Base-by-base conservation (phyloP, 2,113 vertebrate species). In the Monopterus albus region DNA sequence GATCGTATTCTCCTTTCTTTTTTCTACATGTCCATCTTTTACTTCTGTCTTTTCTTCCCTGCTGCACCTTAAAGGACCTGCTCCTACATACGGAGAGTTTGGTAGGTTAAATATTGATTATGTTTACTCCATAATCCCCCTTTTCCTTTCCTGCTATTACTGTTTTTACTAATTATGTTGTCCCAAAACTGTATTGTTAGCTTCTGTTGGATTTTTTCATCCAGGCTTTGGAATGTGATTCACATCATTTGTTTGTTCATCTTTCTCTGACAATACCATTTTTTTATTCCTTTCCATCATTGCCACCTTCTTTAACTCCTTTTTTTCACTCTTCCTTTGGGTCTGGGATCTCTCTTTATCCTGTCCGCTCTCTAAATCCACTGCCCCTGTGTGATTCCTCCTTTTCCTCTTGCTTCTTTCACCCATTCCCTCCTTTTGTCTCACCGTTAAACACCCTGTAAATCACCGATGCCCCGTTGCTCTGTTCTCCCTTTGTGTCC, bases 51-150 rank as follows among this genome's bases (percentile, higher is more conserved):
- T 69, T 18, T 85, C 38, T 28, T 75, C 57, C 71, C 65, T 86
- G 91, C 91, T 89, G 81, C 79, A 49, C 63, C 80, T 78, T 82
- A 60, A 93, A 91, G 94, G 94, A 93, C 94, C 95, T 78, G 91
- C 95, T 91, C 95, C 93, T 70, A 94, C 93, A 2, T 96, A 96
- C 31, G 96, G 96, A 92, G 94, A 95, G 60, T 96, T 95, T 89
- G 97, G 97, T 99, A 98, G 94, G 96, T 94, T 60, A 31, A 33
- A 53, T 36, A 49, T 46, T 40, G 43, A 42, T n/a, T 3, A 17
- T 10, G 17, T 50, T 52, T 43, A 15, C 61, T 21, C 21, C 13
- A 12, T 39, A 39, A 3, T 3, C 25, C 0, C 3, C 12, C 5
- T 31, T 5, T 28, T 40, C 26, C 4, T 21, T 7, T 43, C 21